These are phyloP conservation scores for Arctia plantaginis DNA, from an alignment of 2,888 invertebrate species.

Conservation along the genomic window DNA sequence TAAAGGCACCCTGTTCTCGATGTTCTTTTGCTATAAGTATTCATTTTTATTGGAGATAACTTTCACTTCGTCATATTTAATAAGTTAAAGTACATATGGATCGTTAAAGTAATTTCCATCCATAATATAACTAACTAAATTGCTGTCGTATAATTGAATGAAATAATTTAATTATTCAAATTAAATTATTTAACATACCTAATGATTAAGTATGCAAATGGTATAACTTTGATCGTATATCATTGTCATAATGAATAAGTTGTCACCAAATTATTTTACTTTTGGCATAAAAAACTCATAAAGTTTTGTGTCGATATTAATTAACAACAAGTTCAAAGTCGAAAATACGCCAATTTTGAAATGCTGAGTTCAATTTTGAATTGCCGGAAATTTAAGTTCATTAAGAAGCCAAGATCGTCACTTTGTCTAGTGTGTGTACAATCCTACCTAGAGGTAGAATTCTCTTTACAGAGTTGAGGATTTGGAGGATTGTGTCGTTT, in stretches of 20 bases:
- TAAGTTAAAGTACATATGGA: background rate
- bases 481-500: too few species aligned
- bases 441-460: background rate
- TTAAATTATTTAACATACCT: constrained; percentile 29
- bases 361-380: background rate
- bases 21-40: background rate
- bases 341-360: background rate
- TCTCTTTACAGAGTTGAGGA: background rate
- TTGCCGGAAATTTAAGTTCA: background rate
- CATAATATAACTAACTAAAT: background rate
- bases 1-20: background rate
- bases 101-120: background rate
- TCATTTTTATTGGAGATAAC: background rate
- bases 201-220: constrained; percentile 33
- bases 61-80: background rate
- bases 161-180: too few species aligned
- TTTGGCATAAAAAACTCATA: background rate
- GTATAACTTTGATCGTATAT: constrained; percentile 28
- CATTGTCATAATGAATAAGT: constrained; percentile 24
- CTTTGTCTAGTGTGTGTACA: background rate
- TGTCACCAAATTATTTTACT: constrained; percentile 16
- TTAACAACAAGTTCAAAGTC: background rate
- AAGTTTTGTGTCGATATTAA: background rate
- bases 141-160: constrained; percentile 25
- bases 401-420: background rate